Conservation (phyloP, 1,140 invertebrate species). For the Apis cerana region DNA sequence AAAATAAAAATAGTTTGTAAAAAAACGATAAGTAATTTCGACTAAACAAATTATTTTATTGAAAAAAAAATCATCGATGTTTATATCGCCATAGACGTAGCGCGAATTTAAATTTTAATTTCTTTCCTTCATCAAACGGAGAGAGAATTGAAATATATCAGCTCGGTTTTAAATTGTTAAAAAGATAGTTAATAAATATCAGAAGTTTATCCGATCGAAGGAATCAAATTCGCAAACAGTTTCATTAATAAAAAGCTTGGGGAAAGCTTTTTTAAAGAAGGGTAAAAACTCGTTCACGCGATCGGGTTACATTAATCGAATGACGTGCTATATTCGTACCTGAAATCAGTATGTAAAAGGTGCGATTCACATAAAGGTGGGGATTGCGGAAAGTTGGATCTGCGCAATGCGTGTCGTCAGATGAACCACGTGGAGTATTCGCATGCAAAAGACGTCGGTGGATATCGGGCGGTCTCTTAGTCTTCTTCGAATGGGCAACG, state of each 20-base stretch:
- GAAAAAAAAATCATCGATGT: too few relatives aligned
- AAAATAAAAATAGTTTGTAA: too few relatives aligned
- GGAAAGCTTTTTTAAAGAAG: not conserved
- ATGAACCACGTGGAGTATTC: slow-evolving; percentile 76
- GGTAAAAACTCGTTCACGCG: not conserved
- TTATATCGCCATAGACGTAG: too few relatives aligned
- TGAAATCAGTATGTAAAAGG: slow-evolving; percentile 60
- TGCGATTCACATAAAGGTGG: slow-evolving; percentile 62
- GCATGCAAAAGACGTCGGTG: slow-evolving; percentile 74
- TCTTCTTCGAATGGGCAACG: slow-evolving; percentile 57
- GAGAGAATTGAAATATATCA: too few relatives aligned
- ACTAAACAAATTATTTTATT: too few relatives aligned
- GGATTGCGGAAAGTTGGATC: slow-evolving; percentile 68
- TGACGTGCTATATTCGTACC: not conserved
- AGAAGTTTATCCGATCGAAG: too few relatives aligned
- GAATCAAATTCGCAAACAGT: not conserved
- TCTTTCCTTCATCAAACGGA: too few relatives aligned
- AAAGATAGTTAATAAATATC: too few relatives aligned
- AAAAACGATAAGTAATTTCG: too few relatives aligned
- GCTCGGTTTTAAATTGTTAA: too few relatives aligned
- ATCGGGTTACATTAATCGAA: not conserved
- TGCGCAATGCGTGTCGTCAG: slow-evolving; percentile 74
- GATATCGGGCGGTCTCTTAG: slow-evolving; percentile 55
- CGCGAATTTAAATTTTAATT: too few relatives aligned
- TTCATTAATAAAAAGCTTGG: not conserved